phyloP scores from a whole-genome alignment of 2,888 invertebrate genomes.

The Sympetrum striolatum region DNA sequence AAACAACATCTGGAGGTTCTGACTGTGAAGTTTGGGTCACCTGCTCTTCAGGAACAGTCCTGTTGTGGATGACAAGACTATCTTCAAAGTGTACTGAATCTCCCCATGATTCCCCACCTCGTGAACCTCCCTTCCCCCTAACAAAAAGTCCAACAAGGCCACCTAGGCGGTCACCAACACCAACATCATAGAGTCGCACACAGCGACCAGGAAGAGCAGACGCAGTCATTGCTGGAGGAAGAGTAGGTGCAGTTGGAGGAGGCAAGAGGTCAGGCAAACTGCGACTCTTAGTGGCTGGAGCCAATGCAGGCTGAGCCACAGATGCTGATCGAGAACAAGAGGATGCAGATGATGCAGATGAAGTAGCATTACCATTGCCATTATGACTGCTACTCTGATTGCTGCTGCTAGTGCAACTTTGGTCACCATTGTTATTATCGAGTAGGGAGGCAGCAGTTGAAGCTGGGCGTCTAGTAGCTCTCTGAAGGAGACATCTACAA shows the following conservation, averaged over 20 bases:
- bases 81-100: constrained; percentile 32
- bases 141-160: constrained; percentile 20
- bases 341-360: constrained; percentile 13
- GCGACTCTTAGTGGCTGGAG: constrained; percentile 67
- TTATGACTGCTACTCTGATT: constrained; percentile 73
- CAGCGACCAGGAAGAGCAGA: constrained; percentile 25
- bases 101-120: neutral
- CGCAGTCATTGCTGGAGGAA: constrained; percentile 44
- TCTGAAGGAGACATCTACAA: constrained; percentile 16
- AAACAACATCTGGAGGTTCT: constrained; percentile 10
- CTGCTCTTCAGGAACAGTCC: constrained; percentile 5
- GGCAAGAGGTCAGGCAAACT: constrained; percentile 79
- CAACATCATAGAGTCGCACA: constrained; percentile 25
- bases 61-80: neutral
- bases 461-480: constrained; percentile 22
- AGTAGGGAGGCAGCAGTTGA: constrained; percentile 17
- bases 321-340: constrained; percentile 18
- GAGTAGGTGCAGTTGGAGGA: constrained; percentile 55
- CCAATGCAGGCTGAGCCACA: constrained; percentile 14
- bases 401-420: constrained; percentile 50
- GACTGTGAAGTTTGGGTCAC: neutral
- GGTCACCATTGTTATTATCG: constrained; percentile 50
- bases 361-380: constrained; percentile 74
- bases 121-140: constrained; percentile 7
- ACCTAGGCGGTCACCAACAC: constrained; percentile 14